These are phyloP conservation scores for Takifugu rubripes DNA, from an alignment of 2,797 vertebrate species.

Conservation along the genomic window DNA sequence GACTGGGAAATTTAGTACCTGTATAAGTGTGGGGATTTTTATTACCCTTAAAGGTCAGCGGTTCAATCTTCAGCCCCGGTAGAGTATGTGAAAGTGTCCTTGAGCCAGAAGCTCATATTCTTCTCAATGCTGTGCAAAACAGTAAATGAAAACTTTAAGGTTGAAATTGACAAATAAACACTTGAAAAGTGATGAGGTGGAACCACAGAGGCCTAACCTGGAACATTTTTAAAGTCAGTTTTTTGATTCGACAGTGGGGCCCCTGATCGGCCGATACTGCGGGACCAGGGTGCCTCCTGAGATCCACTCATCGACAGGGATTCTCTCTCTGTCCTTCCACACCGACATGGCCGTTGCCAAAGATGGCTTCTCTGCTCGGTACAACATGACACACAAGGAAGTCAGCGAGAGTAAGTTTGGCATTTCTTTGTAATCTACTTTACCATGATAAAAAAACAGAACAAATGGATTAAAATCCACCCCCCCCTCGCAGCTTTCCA, in stretches of 20 bases:
- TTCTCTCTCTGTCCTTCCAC: conserved; percentile 94
- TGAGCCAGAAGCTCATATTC: no score
- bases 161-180: background rate
- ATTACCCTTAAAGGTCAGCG: no score
- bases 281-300: conserved; percentile 90
- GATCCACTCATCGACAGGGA: conserved; percentile 90
- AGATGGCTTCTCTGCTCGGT: conserved; percentile 91
- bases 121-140: no score
- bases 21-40: no score
- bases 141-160: background rate
- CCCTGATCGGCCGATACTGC: conserved; percentile 95
- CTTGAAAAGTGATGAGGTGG: background rate
- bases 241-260: conserved; percentile 79
- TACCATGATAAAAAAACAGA: background rate
- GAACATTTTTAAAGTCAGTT: no score
- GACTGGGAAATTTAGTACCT: no score
- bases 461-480: no score
- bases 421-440: background rate
- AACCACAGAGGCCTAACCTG: no score
- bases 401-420: conserved; percentile 85
- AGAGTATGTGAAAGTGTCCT: no score
- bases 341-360: conserved; percentile 98
- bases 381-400: conserved; percentile 89
- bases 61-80: no score
- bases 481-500: conserved; percentile 81